phyloP scores from a whole-genome alignment of 1,140 invertebrate genomes.

The Neocloeon triangulifer region DNA sequence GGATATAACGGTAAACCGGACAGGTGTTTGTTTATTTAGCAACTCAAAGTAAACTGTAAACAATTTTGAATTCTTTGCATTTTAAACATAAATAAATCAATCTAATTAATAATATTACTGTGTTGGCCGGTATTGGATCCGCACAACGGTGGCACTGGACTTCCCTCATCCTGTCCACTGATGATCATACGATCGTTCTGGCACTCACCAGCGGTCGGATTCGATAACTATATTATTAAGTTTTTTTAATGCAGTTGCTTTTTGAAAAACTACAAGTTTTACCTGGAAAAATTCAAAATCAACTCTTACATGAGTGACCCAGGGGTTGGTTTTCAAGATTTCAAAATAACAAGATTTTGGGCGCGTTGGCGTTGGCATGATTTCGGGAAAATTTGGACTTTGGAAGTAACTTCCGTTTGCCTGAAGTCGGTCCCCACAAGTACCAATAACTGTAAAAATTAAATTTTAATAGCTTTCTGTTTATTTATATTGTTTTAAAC shows the following conservation, averaged over 20 bases:
- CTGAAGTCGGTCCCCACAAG: slow-evolving; percentile 26
- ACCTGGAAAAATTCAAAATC: slow-evolving; percentile 48
- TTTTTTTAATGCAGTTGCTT: slow-evolving; percentile 1
- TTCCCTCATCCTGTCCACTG: slow-evolving; percentile 41
- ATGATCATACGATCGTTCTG: slow-evolving; percentile 40
- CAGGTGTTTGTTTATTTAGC: slow-evolving; percentile 25
- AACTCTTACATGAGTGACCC: slow-evolving; percentile 37
- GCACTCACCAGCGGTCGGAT: slow-evolving; percentile 40
- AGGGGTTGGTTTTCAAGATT: slow-evolving; percentile 28
- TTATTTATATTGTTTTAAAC: slow-evolving; percentile 13
- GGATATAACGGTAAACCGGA: slow-evolving; percentile 35
- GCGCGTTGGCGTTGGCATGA: slow-evolving; percentile 11
- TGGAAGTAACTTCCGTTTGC: slow-evolving; percentile 32
- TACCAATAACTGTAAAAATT: slow-evolving; percentile 23
- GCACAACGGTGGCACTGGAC: slow-evolving; percentile 39
- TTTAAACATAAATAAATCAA: no score
- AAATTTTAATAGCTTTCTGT: neutral
- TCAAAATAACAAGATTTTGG: slow-evolving; percentile 28
- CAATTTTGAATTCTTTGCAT: no score
- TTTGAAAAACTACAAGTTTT: slow-evolving; percentile 5
- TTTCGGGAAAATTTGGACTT: slow-evolving; percentile 27
- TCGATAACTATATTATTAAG: slow-evolving; percentile 26
- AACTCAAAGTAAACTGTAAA: slow-evolving; percentile 53
- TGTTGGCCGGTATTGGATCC: slow-evolving; percentile 53
- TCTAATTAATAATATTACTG: slow-evolving; percentile 24